A percentile compares a stretch with the other conserved stretches of the same genome.
These are phyloP conservation scores for Mastigias papua DNA, from an alignment of 30 jellyfish, hydroid and myxozoan species.

Conservation along the genomic window DNA sequence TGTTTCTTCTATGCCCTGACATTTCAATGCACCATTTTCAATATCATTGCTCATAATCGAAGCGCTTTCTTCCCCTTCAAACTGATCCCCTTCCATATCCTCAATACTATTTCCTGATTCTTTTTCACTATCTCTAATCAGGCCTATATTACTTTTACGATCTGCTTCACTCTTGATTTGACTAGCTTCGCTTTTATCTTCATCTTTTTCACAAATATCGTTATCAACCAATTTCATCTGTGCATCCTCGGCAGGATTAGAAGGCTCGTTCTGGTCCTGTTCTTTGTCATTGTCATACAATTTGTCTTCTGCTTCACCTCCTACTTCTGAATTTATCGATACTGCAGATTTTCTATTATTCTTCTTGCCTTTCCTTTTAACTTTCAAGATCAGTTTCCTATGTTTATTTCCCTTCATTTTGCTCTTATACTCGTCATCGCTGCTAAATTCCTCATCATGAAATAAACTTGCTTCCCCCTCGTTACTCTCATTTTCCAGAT, in stretches of 20 bases:
- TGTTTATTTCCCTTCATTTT: conserved; percentile 13
- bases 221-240: background rate
- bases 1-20: background rate
- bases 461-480: background rate
- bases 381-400: conserved; percentile 79
- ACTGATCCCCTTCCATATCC: conserved; percentile 1
- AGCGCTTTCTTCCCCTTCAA: background rate
- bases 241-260: background rate
- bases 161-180: background rate
- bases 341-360: background rate
- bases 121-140: no score
- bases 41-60: background rate
- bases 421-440: background rate
- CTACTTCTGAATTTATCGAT: conserved; percentile 10
- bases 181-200: background rate
- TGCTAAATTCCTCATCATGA: background rate
- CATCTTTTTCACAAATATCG: background rate
- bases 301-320: conserved; percentile 11
- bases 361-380: conserved; percentile 63
- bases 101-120: no score
- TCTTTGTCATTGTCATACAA: background rate
- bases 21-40: conserved; percentile 7
- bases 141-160: background rate
- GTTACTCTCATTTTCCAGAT: background rate
- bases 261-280: background rate